Evolutionary conservation across 2,113 vertebrate genomes (phyloP), one percentile per base, ranked within the genome.

Genomic region (Cardinalis cardinalis): DNA sequence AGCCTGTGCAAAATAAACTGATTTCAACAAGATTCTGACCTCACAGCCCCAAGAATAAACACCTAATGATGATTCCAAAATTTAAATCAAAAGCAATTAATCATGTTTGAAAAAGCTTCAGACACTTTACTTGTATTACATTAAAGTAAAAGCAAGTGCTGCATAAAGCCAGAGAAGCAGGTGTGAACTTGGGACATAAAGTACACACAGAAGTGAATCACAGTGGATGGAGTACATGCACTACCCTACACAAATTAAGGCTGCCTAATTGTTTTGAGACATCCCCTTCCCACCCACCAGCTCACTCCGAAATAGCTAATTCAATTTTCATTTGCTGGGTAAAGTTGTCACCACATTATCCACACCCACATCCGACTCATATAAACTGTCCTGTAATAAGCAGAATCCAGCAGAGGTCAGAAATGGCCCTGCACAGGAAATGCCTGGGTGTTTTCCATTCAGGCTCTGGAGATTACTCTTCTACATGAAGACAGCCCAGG

Each of bases 281-380:
- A 59, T 76, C 71, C 69, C 53, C 75, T 91, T 95, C 90, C 88
- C 86, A 88, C 88, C 90, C 81, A 96, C 77, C 73, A 88, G 49
- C 68, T 81, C 76, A 63, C 73, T 74, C 36, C 18, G 5, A 93
- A 93, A 86, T 77, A 95, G 68, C 49, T 38, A 95, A 95, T 89
- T 96, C 94, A 81, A 48, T 92, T 94, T 88, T 90, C 92, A 87
- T 94, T 92, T 81, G 88, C 92, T 75, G 61, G 80, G 65, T 80
- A 49, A 52, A 92, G 91, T 89, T 95, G 84, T 71, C 86, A 75
- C 66, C 87, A 84, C 89, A 84, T 51, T 55, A 78, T 72, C 85
- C 91, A 95, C 95, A 85, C 95, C 90, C 89, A 95, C 77, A 95
- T 94, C 87, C 91, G 90, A 94, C 79, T 95, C 92, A 83, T 11